Evolutionary conservation across 2,797 vertebrate genomes (phyloP).

Genomic region (Chiroxiphia lanceolata): DNA sequence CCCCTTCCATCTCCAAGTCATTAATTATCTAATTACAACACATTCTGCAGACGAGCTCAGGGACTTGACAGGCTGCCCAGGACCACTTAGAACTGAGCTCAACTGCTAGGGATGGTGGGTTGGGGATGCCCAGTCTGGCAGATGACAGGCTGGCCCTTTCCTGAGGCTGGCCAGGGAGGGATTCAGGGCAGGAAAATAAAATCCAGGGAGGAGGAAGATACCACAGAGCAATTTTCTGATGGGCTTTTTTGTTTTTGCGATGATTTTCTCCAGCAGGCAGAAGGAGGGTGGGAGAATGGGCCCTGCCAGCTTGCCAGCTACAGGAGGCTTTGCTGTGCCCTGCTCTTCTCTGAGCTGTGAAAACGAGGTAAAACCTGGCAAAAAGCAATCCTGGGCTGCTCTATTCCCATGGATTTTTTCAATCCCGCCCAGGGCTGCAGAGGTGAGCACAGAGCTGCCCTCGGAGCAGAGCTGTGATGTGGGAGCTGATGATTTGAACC

Average conservation of each 20-base stretch:
- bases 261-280: background rate
- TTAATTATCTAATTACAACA: constrained; percentile 79
- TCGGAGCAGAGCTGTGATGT: background rate
- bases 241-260: background rate
- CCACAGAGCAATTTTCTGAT: fast-evolving
- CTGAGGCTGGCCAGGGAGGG: background rate
- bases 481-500: background rate
- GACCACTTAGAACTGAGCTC: constrained; percentile 36
- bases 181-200: background rate
- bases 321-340: fast-evolving
- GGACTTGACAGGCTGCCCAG: constrained; percentile 67
- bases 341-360: background rate
- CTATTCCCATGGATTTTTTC: no score
- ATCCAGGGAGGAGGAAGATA: background rate
- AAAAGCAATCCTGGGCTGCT: background rate
- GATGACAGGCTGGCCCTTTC: background rate
- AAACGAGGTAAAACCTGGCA: no score
- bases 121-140: background rate
- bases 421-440: no score
- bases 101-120: background rate
- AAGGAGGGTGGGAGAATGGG: background rate
- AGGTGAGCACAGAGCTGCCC: background rate
- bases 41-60: constrained; percentile 45
- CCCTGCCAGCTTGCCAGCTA: background rate
- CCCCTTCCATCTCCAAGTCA: background rate